Percentiles rank a stretch among this genome's conserved stretches.
Evolutionary conservation across 2,113 vertebrate species (phyloP).

Genomic region (Gulo gulo): DNA sequence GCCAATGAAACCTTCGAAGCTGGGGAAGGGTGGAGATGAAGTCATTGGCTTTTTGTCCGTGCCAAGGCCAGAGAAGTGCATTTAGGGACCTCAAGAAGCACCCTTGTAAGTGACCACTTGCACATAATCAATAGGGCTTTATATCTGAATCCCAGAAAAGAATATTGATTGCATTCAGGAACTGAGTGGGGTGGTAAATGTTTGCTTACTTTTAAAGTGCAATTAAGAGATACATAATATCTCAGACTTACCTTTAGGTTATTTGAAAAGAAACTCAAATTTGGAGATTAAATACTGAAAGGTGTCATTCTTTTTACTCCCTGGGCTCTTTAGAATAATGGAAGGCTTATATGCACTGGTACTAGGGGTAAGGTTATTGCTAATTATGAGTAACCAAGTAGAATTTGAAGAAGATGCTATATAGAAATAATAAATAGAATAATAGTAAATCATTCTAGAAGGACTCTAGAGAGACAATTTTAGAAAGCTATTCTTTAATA

Average conservation of each 20-base stretch:
- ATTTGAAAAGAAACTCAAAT: conserved; percentile 68
- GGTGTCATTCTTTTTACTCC: conserved; percentile 57
- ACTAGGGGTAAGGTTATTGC: neutral
- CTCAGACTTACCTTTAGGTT: conserved; percentile 51
- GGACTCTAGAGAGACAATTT: neutral
- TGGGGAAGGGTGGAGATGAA: neutral
- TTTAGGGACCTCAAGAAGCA: neutral
- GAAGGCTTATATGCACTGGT: neutral
- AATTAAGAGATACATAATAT: conserved; percentile 60
- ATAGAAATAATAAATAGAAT: neutral
- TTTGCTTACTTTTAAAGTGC: conserved; percentile 54
- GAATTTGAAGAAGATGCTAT: neutral
- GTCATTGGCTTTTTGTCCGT: neutral
- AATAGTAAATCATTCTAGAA: neutral
- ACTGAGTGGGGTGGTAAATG: neutral
- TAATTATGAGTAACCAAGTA: conserved; percentile 7
- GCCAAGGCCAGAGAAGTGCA: neutral
- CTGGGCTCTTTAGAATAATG: conserved; percentile 44
- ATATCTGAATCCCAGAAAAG: conserved; percentile 12
- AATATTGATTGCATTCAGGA: conserved; percentile 51
- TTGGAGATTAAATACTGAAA: conserved; percentile 70
- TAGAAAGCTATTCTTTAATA: neutral
- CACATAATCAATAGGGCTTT: conserved; percentile 63
- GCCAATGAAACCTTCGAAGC: neutral
- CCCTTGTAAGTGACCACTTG: conserved; percentile 53